phyloP scores from a whole-genome alignment of 2,797 vertebrate species.

The Anguilla anguilla region DNA sequence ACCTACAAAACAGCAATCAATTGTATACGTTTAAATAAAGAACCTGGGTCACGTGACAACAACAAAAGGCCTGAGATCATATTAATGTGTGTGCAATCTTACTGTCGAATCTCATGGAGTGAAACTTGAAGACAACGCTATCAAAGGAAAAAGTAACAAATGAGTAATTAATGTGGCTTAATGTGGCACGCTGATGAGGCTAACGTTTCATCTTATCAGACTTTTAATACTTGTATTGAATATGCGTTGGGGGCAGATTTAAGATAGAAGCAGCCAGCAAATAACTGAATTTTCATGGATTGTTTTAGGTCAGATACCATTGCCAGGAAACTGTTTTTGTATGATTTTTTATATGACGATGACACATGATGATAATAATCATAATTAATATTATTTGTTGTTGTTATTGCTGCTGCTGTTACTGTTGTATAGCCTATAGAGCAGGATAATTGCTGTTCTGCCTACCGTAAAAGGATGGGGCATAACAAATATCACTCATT shows the following conservation, averaged over 20 bases:
- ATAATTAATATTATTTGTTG: background rate
- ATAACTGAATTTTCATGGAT: background rate
- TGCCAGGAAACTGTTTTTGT: background rate
- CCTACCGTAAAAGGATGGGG: background rate
- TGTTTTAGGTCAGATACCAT: too few relatives aligned
- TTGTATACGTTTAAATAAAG: background rate
- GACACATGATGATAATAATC: background rate
- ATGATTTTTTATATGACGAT: too few relatives aligned
- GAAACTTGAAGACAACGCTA: background rate
- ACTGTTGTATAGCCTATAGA: background rate
- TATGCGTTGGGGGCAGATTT: background rate
- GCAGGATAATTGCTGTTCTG: background rate
- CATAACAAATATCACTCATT: background rate
- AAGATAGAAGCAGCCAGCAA: background rate
- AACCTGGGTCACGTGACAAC: background rate
- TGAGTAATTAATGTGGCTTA: background rate
- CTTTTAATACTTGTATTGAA: background rate
- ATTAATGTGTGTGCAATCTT: background rate
- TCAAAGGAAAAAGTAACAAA: background rate
- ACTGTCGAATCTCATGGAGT: background rate
- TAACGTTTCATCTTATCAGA: background rate
- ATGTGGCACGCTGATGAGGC: background rate
- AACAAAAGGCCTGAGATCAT: background rate
- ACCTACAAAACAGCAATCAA: background rate
- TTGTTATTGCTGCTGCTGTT: background rate